A percentile compares a stretch with the other conserved stretches of the same genome.
These are phyloP conservation scores for Drosophila azteca DNA, from an alignment of 1,140 invertebrate species.

Conservation along the genomic window DNA sequence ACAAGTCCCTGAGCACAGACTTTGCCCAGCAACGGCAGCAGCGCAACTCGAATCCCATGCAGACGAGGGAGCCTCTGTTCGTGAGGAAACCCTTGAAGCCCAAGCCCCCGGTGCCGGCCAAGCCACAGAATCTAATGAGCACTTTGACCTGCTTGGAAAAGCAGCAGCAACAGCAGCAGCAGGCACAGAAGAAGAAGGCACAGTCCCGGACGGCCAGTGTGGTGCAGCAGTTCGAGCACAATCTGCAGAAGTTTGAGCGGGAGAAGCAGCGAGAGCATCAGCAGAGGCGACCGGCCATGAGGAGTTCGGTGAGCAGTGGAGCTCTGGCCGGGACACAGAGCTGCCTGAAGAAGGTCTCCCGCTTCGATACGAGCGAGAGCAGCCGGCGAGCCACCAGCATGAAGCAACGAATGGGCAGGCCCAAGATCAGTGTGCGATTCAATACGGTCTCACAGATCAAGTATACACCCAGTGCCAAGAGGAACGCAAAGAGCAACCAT, in stretches of 20 bases:
- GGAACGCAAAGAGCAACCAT: slow-evolving; percentile 9
- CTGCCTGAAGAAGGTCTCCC: slow-evolving; percentile 77
- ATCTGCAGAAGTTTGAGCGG: slow-evolving; percentile 84
- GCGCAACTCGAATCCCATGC: slow-evolving; percentile 76
- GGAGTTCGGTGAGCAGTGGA: slow-evolving; percentile 72
- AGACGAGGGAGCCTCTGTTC: slow-evolving; percentile 54
- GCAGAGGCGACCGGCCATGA: slow-evolving; percentile 55
- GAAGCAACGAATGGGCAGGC: slow-evolving; percentile 55
- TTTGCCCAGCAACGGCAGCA: slow-evolving; percentile 78
- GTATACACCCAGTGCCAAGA: slow-evolving; percentile 75
- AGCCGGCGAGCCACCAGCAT: slow-evolving; percentile 81
- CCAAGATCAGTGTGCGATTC: slow-evolving; percentile 84
- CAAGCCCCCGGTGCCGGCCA: slow-evolving; percentile 74
- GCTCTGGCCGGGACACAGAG: slow-evolving; percentile 72
- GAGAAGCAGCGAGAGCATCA: slow-evolving; percentile 76
- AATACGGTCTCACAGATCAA: slow-evolving; percentile 84
- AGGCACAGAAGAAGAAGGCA: slow-evolving; percentile 29
- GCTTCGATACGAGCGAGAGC: slow-evolving; percentile 71
- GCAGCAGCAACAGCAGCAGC: slow-evolving; percentile 16
- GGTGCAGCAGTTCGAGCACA: slow-evolving; percentile 84
- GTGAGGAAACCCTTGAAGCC: slow-evolving; percentile 63
- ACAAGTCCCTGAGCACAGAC: slow-evolving; percentile 80
- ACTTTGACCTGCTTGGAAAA: slow-evolving; percentile 67
- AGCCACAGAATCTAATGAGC: slow-evolving; percentile 75
- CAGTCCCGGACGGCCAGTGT: slow-evolving; percentile 77